Evolutionary conservation across 2,113 vertebrate species (phyloP).

Genomic region (Leucosticte australis): DNA sequence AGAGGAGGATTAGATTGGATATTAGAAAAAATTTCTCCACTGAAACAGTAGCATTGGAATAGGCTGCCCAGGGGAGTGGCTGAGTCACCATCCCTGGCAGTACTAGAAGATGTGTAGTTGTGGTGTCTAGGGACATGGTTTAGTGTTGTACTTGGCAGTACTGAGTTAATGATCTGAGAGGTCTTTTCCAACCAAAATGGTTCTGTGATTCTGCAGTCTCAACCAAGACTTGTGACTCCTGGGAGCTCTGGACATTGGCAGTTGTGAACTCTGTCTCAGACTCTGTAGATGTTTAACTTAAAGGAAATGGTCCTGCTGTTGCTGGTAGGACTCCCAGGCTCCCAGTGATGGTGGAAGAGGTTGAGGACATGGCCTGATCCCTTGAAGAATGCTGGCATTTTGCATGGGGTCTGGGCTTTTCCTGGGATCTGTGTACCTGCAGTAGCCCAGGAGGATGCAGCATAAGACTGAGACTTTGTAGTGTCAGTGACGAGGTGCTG

Average conservation of each 20-base stretch:
- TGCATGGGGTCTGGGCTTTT: neutral
- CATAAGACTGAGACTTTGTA: neutral
- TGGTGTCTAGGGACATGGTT: neutral
- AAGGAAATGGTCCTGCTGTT: neutral
- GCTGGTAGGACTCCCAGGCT: neutral
- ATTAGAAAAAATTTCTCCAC: neutral
- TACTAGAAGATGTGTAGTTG: neutral
- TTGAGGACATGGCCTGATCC: neutral
- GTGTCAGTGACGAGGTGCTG: accelerated
- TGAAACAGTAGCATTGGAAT: neutral
- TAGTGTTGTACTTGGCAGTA: neutral
- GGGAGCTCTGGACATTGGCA: neutral
- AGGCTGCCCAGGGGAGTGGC: neutral
- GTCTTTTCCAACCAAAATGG: neutral
- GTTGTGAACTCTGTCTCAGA: neutral
- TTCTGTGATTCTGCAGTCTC: neutral
- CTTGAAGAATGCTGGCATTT: neutral
- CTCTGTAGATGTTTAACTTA: neutral
- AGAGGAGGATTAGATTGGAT: neutral
- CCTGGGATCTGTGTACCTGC: neutral
- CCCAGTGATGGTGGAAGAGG: neutral
- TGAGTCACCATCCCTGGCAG: neutral
- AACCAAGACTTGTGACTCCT: neutral
- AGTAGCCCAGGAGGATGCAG: neutral
- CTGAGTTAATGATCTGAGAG: neutral